Percentiles rank a stretch among this genome's conserved stretches.
These are phyloP conservation scores for Coenonympha glycerion DNA, from an alignment of 2,888 invertebrate species.

Conservation along the genomic window DNA sequence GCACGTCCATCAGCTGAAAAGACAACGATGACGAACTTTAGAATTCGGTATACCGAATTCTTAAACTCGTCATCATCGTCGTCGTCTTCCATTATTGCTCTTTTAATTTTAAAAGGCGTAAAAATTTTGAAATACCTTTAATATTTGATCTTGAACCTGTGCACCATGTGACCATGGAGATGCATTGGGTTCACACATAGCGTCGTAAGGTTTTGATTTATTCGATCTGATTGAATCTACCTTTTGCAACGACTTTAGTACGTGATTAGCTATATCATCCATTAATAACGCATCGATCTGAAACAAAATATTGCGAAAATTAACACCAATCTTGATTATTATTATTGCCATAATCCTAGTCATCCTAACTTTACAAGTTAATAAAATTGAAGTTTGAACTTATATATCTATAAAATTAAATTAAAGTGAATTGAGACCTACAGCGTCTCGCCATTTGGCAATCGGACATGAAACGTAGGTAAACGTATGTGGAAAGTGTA, in stretches of 20 bases:
- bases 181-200: constrained; percentile 42
- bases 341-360: too few relatives aligned
- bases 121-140: constrained; percentile 39
- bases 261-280: constrained; percentile 61
- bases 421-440: too few relatives aligned
- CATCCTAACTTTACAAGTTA: too few relatives aligned
- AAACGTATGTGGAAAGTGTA: too few relatives aligned
- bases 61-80: too few relatives aligned
- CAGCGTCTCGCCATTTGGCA: too few relatives aligned
- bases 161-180: constrained; percentile 53
- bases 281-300: constrained; percentile 57
- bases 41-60: too few relatives aligned
- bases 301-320: background rate
- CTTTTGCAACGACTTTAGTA: constrained; percentile 45
- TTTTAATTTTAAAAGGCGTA: background rate
- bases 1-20: too few relatives aligned
- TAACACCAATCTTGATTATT: background rate
- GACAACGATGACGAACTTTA: too few relatives aligned
- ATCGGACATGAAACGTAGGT: too few relatives aligned
- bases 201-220: constrained; percentile 33
- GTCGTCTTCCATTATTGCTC: background rate
- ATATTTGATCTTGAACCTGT: constrained; percentile 49
- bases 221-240: constrained; percentile 30
- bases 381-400: too few relatives aligned
- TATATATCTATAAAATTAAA: too few relatives aligned